Evolutionary conservation across 53 echinoderm and acorn worm species (phyloP).

Genomic region (Antedon mediterranea): DNA sequence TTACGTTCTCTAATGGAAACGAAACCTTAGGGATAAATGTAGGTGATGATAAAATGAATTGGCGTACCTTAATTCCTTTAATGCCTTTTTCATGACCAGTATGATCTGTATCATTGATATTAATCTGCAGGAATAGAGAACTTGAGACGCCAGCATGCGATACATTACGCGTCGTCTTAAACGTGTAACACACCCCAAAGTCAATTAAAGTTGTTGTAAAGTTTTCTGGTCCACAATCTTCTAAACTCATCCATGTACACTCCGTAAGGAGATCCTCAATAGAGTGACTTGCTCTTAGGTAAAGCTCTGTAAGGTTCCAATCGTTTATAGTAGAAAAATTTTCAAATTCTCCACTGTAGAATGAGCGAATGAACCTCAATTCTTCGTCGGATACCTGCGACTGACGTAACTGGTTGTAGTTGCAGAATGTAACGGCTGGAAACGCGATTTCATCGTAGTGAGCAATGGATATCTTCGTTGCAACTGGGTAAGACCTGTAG

Average conservation of each 20-base stretch:
- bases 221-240: slow-evolving; percentile 16
- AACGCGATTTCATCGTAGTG: slow-evolving; percentile 10
- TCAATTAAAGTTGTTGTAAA: slow-evolving; percentile 29
- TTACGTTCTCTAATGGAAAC: too few relatives aligned
- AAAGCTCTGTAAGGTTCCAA: neutral
- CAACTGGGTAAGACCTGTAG: neutral
- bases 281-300: slow-evolving; percentile 19
- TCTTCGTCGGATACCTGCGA: neutral
- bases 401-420: slow-evolving; percentile 45
- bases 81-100: slow-evolving; percentile 15
- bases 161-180: slow-evolving; percentile 15
- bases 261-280: slow-evolving; percentile 21
- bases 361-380: neutral
- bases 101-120: slow-evolving; percentile 34
- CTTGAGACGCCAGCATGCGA: slow-evolving; percentile 4
- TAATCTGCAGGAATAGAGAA: slow-evolving; percentile 16
- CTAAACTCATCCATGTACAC: slow-evolving; percentile 23
- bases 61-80: slow-evolving; percentile 30
- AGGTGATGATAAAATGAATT: too few relatives aligned
- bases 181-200: slow-evolving; percentile 47
- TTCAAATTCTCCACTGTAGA: neutral
- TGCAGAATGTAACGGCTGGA: slow-evolving; percentile 57
- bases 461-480: neutral
- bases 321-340: neutral
- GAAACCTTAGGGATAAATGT: too few relatives aligned